phyloP scores from a whole-genome alignment of 1,140 invertebrate species.

The Ips typographus region DNA sequence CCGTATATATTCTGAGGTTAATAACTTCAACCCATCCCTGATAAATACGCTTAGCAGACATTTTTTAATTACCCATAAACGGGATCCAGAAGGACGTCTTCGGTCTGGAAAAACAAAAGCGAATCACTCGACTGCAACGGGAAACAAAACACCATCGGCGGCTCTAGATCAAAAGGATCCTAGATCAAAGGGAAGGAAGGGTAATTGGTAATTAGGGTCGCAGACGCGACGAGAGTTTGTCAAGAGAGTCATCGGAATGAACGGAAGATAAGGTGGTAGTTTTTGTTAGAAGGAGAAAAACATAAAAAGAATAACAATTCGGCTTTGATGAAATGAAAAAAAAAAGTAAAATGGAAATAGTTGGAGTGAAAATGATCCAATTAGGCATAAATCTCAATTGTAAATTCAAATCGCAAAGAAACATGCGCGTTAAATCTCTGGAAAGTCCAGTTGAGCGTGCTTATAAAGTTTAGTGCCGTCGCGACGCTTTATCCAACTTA shows the following conservation, averaged over 20 bases:
- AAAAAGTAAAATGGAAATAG: too few relatives aligned
- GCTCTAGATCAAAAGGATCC: conserved; percentile 23
- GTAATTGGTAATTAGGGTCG: conserved; percentile 35
- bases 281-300: too few relatives aligned
- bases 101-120: conserved; percentile 29
- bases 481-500: conserved; percentile 10
- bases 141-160: conserved; percentile 33
- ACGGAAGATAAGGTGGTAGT: too few relatives aligned
- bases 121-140: conserved; percentile 20
- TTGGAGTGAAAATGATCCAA: too few relatives aligned
- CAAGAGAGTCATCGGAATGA: conserved; percentile 5
- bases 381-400: too few relatives aligned
- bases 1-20: too few relatives aligned
- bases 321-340: too few relatives aligned
- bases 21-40: background rate
- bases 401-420: too few relatives aligned
- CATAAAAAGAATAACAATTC: too few relatives aligned
- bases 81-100: background rate
- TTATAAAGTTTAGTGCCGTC: conserved; percentile 14
- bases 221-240: conserved; percentile 26
- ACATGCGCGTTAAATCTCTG: too few relatives aligned
- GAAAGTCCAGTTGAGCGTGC: too few relatives aligned
- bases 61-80: background rate
- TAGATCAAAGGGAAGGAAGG: conserved; percentile 32
- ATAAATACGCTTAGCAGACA: conserved; percentile 1